Evolutionary conservation across 2,888 invertebrate genomes (phyloP).

Genomic region (Harmothoe impar): DNA sequence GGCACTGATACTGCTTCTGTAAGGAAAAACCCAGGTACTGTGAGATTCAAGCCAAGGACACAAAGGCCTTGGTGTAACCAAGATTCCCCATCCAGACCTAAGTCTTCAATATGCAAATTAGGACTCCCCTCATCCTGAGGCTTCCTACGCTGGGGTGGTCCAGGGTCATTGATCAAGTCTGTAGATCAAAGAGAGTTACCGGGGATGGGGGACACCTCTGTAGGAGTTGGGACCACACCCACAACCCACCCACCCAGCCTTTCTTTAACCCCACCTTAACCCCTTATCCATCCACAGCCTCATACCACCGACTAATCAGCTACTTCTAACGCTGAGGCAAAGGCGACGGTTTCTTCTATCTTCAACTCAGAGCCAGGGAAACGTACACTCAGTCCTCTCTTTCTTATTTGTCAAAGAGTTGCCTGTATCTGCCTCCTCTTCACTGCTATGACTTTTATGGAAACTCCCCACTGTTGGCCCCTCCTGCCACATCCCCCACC

Average conservation of each 20-base stretch:
- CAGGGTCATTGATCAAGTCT: constrained; percentile 21
- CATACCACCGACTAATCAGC: constrained; percentile 8
- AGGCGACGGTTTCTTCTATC: neutral
- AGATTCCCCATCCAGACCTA: neutral
- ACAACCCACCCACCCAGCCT: neutral
- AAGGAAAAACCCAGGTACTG: neutral
- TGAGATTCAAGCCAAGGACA: neutral
- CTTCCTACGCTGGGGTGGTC: neutral
- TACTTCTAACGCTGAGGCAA: constrained; percentile 10
- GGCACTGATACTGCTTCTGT: too few relatives aligned
- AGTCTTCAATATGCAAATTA: constrained; percentile 40
- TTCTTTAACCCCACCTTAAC: neutral
- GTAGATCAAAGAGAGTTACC: constrained; percentile 7
- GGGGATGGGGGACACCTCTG: constrained; percentile 20
- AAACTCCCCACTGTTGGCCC: neutral
- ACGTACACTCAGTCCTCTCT: neutral
- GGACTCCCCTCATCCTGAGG: neutral
- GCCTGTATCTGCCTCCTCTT: neutral
- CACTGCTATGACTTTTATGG: neutral
- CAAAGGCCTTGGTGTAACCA: neutral
- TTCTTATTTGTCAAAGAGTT: neutral
- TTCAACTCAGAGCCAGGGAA: neutral
- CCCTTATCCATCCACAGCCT: neutral
- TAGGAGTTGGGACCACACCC: neutral
- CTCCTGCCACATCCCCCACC: neutral